Percentiles rank a stretch among this genome's conserved stretches.
Conservation (phyloP, 2,113 vertebrate species). For the Synodontis membranacea region DNA sequence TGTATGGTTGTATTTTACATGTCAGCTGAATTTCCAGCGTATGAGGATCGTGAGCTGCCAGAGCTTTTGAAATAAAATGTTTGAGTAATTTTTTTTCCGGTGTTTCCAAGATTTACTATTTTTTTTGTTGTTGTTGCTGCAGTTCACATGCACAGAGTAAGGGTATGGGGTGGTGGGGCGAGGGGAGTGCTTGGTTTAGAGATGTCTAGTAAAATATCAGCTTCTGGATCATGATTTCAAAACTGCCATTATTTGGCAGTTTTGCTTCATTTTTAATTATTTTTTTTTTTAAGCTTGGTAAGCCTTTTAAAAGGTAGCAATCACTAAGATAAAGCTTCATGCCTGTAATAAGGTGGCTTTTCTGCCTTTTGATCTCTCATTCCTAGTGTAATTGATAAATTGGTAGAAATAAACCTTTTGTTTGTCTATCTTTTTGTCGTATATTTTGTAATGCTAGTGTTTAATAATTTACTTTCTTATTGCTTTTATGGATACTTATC, state of each 20-base stretch:
- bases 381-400: conserved; percentile 79
- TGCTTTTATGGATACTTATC: not conserved
- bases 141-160: conserved; percentile 66
- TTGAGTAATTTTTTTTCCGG: conserved; percentile 65
- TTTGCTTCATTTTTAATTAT: conserved; percentile 63
- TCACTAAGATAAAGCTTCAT: conserved; percentile 68
- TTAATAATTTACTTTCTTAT: not conserved
- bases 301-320: conserved; percentile 71
- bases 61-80: conserved; percentile 95
- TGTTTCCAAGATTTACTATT: conserved; percentile 68
- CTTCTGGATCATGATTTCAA: not conserved
- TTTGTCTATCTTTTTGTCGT: conserved; percentile 19
- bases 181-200: conserved; percentile 66
- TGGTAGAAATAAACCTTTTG: conserved; percentile 76
- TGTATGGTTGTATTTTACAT: conserved; percentile 99
- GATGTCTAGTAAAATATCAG: conserved; percentile 56
- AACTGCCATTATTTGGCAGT: not conserved
- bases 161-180: conserved; percentile 38
- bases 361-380: conserved; percentile 75
- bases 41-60: conserved; percentile 81
- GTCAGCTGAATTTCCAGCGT: conserved; percentile 93
- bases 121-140: conserved; percentile 65
- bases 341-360: conserved; percentile 73
- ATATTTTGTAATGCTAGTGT: conserved; percentile 19
- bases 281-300: conserved; percentile 61